These are phyloP conservation scores for Herpailurus yagouaroundi DNA, from an alignment of 2,113 vertebrate species.

Conservation along the genomic window DNA sequence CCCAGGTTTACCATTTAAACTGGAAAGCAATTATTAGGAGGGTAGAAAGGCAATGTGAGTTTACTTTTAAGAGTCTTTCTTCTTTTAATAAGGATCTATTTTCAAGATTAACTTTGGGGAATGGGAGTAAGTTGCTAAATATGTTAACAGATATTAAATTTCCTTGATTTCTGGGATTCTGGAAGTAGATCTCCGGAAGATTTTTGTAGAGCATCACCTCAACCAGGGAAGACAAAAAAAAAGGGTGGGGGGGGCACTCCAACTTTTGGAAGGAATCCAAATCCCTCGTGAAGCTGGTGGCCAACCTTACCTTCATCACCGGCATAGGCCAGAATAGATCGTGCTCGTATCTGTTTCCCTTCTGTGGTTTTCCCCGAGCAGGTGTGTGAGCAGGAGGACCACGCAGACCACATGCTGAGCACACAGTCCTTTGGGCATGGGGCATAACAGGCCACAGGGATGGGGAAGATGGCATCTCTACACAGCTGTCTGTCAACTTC, in stretches of 20 bases:
- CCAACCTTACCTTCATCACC: conserved; percentile 94
- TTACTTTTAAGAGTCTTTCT: not conserved
- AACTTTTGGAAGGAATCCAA: not conserved
- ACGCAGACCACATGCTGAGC: conserved; percentile 93
- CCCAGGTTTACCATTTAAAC: not conserved
- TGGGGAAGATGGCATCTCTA: conserved; percentile 88
- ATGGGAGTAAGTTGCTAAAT: not conserved
- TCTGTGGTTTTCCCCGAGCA: conserved; percentile 98
- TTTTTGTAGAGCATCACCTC: not conserved
- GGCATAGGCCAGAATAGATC: conserved; percentile 95
- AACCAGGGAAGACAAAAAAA: not conserved
- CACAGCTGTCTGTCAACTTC: conserved; percentile 91
- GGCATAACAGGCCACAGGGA: conserved; percentile 90
- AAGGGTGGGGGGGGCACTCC: too few relatives aligned
- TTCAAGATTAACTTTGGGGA: not conserved
- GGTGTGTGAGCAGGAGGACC: conserved; percentile 98
- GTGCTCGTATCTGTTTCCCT: conserved; percentile 94
- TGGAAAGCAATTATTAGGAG: not conserved
- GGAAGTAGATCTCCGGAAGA: not conserved
- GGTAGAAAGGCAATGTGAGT: not conserved
- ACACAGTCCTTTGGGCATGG: conserved; percentile 96
- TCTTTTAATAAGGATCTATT: not conserved
- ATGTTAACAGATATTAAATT: not conserved
- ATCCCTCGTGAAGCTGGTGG: not conserved
- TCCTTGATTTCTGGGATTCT: not conserved